A percentile compares a stretch with the other conserved stretches of the same genome.
These are phyloP conservation scores for Tetranychus piercei DNA, from an alignment of 2,888 invertebrate genomes.

Conservation along the genomic window DNA sequence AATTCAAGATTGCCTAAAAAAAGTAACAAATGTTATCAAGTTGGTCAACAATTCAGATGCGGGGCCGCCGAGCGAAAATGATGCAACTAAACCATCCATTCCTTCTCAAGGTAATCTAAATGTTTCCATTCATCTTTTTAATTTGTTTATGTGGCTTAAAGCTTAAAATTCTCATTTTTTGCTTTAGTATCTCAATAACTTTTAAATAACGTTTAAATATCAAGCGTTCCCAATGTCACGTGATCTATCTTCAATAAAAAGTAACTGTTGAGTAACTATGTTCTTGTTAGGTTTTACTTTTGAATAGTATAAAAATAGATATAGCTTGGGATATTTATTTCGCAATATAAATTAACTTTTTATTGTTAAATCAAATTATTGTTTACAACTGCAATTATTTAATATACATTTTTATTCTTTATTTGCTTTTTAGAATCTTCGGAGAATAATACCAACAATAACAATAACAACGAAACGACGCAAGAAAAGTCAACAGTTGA, in stretches of 20 bases:
- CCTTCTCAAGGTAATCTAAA: neutral
- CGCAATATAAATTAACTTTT: neutral
- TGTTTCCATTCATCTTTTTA: neutral
- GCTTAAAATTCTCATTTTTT: too few species aligned
- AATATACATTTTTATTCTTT: neutral
- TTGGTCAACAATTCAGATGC: neutral
- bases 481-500: neutral
- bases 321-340: neutral
- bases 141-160: too few species aligned
- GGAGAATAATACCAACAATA: neutral
- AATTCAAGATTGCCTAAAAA: neutral
- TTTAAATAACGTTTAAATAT: too few species aligned
- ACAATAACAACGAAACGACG: neutral
- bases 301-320: neutral
- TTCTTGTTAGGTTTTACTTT: neutral
- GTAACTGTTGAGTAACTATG: too few species aligned
- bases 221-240: too few species aligned
- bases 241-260: too few species aligned
- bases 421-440: neutral
- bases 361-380: neutral
- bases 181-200: too few species aligned
- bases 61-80: too few species aligned
- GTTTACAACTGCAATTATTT: neutral
- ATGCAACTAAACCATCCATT: too few species aligned
- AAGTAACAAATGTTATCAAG: neutral